Evolutionary conservation across 2,797 vertebrate species (phyloP), one percentile per base, ranked within the genome.

Genomic region (Myotis vivesi): DNA sequence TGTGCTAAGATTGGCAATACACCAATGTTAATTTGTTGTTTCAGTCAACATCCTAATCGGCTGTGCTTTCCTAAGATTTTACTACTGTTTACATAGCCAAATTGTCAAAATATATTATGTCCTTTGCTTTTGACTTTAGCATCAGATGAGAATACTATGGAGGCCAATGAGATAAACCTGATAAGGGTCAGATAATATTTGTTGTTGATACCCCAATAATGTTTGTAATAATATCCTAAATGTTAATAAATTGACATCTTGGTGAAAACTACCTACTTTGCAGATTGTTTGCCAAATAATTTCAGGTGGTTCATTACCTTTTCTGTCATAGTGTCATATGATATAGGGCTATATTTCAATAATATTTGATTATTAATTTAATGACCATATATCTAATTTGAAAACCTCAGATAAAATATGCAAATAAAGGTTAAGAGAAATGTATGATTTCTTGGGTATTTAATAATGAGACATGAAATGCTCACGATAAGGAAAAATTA

Each of bases 401-500:
- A 95, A 96, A 93, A 95, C 1, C 46, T 90, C 79, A 92, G 77
- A 83, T 92, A 92, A 90, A 95, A 92, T 77, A 89, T 84, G 19
- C 28, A 93, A 93, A 51, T 73, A 89, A 91, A 80, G 87, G 92
- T 46, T 19, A 83, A 73, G 41, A 95, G 59, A 96, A 93, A 90
- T 44, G 49, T 94, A 62, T 92, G 22, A 5, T 80, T 92, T 93
- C 53, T 75, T 93, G 33, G 46, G 53, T 64, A 95, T 92, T 94
- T 83, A 95, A 77, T 72, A 94, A 91, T 22, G 46, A 93, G 51
- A 89, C 30, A 93, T 73, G 77, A 84, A 92, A 84, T 87, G 23
- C 19, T 91, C n/a, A 33, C 19, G 88, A 95, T 93, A 96, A 97
- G 83, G 46, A 93, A 96, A 97, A 96, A 82, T 94, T 91, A 9